Percentiles rank a stretch among this genome's conserved stretches.
Conservation (phyloP, 2,888 invertebrate genomes). For the Idaea biselata region DNA sequence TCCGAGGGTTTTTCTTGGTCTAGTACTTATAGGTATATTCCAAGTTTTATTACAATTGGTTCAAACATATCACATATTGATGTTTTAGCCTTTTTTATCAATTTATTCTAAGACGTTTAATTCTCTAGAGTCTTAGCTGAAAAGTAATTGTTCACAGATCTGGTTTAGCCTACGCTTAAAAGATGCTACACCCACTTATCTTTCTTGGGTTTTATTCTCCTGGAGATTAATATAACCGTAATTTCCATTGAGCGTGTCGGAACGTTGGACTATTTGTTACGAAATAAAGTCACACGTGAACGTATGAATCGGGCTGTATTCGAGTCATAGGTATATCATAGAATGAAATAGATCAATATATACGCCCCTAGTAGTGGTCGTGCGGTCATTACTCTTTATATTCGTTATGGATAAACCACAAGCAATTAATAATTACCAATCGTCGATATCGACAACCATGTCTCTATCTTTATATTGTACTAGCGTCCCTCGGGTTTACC, state of each 20-base stretch:
- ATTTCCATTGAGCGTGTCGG: slow-evolving; percentile 35
- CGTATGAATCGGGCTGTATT: slow-evolving; percentile 2
- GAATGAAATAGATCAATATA: not conserved
- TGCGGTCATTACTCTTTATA: not conserved
- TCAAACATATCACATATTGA: not conserved
- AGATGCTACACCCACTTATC: slow-evolving; percentile 41
- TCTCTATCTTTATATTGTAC: not conserved
- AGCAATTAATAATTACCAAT: not conserved
- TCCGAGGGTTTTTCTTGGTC: too few relatives aligned
- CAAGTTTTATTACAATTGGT: too few relatives aligned
- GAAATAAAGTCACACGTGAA: slow-evolving; percentile 29
- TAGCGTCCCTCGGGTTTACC: too few relatives aligned
- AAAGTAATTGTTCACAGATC: slow-evolving; percentile 37
- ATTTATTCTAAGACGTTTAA: not conserved
- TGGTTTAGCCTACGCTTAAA: slow-evolving; percentile 59
- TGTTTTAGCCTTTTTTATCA: not conserved
- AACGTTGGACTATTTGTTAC: slow-evolving; percentile 28
- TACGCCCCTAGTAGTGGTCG: not conserved
- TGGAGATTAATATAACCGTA: slow-evolving; percentile 42
- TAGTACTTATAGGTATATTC: too few relatives aligned
- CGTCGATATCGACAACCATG: not conserved
- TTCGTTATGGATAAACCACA: not conserved
- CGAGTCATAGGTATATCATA: not conserved
- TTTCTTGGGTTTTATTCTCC: slow-evolving; percentile 28
- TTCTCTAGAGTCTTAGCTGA: slow-evolving; percentile 7